Percentiles rank a stretch among this genome's conserved stretches.
Conservation (phyloP, 1,140 invertebrate genomes). For the Nasonia giraulti region DNA sequence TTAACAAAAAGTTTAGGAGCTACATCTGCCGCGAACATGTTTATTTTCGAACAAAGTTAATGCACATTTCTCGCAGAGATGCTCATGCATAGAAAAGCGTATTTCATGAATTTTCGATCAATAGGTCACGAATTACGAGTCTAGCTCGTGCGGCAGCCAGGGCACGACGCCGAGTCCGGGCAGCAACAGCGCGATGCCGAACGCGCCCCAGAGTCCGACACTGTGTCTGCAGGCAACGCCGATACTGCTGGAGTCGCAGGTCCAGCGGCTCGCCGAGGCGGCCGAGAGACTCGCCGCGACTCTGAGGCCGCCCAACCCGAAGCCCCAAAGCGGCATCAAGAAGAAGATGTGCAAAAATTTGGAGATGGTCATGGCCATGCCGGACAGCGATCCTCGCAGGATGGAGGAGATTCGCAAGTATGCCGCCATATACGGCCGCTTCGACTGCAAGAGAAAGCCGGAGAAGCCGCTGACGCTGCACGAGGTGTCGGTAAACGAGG, state of each 20-base stretch:
- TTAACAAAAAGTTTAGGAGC: too few species aligned
- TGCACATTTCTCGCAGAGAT: too few species aligned
- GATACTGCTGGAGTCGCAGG: constrained; percentile 87
- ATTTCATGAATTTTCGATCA: too few species aligned
- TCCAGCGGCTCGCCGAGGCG: constrained; percentile 86
- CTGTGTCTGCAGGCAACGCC: constrained; percentile 79
- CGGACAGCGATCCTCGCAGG: constrained; percentile 88
- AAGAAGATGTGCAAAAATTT: constrained; percentile 95
- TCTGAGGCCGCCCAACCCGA: constrained; percentile 89
- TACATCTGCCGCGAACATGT: too few species aligned
- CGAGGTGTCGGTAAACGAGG: constrained; percentile 98
- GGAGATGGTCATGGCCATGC: constrained; percentile 93
- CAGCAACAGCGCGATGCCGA: constrained; percentile 70
- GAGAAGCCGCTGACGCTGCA: constrained; percentile 97
- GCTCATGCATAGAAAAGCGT: too few species aligned
- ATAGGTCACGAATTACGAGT: constrained; percentile 70
- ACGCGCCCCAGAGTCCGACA: constrained; percentile 76
- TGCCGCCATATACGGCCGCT: constrained; percentile 96
- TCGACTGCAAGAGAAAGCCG: constrained; percentile 96
- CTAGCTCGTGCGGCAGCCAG: constrained; percentile 67
- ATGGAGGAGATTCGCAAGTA: constrained; percentile 97
- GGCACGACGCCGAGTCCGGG: constrained; percentile 69
- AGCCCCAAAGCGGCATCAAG: constrained; percentile 93
- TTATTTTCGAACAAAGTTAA: too few species aligned
- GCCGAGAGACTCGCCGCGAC: constrained; percentile 88